phyloP scores from a whole-genome alignment of 1,140 invertebrate species.

The Phymastichus coffea region DNA sequence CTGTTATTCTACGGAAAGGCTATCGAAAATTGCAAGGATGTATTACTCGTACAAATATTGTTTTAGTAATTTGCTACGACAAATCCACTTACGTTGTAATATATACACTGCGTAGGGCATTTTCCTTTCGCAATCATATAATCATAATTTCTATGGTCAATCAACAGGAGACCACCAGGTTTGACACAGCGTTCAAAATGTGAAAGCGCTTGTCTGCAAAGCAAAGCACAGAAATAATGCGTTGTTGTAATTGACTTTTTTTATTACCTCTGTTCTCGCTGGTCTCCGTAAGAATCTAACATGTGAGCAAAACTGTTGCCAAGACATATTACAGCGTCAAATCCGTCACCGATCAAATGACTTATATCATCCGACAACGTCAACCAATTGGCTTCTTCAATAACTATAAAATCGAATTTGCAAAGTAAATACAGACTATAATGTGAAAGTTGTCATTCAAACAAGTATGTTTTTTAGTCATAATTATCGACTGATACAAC shows the following conservation, averaged over 20 bases:
- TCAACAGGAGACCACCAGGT: conserved; percentile 79
- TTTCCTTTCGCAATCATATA: conserved; percentile 72
- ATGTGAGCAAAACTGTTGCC: conserved; percentile 90
- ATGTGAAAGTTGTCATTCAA: no score
- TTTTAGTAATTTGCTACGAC: no score
- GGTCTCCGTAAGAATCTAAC: conserved; percentile 74
- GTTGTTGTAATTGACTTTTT: neutral
- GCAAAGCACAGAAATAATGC: conserved; percentile 25
- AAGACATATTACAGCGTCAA: conserved; percentile 82
- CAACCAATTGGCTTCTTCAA: conserved; percentile 81
- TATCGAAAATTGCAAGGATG: no score
- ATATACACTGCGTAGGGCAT: conserved; percentile 78
- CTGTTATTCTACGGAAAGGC: no score
- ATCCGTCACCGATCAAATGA: conserved; percentile 62
- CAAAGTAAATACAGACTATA: no score
- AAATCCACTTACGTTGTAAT: conserved; percentile 87
- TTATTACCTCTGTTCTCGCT: conserved; percentile 69
- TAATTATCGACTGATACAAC: neutral
- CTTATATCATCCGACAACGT: conserved; percentile 71
- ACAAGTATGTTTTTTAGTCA: neutral
- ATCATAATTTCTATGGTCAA: conserved; percentile 88
- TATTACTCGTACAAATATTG: no score
- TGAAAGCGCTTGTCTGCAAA: conserved; percentile 61
- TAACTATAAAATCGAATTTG: conserved; percentile 59
- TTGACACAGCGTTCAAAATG: conserved; percentile 82